These are phyloP conservation scores for Fragum fragum DNA, from an alignment of 2,888 invertebrate genomes.

Conservation along the genomic window DNA sequence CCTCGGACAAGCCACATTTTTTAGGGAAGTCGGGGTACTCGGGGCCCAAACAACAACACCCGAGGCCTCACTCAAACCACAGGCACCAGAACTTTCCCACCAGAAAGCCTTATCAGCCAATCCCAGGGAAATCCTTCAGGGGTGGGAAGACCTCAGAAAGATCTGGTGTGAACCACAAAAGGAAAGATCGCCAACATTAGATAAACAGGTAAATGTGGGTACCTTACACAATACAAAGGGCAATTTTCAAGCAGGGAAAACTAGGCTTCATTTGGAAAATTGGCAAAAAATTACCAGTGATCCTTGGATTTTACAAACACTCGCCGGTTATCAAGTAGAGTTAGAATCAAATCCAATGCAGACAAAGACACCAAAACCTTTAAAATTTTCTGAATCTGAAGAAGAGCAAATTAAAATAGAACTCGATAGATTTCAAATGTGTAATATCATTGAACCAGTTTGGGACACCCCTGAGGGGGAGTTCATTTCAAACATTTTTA, in stretches of 20 bases:
- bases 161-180: not conserved
- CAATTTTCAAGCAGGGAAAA: not conserved
- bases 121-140: not conserved
- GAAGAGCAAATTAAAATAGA: not conserved
- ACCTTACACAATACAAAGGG: not conserved
- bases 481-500: constrained; percentile 47
- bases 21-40: not conserved
- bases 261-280: not conserved
- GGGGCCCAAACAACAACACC: constrained; percentile 2
- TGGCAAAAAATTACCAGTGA: not conserved
- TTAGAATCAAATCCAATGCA: not conserved
- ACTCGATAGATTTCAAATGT: not conserved
- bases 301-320: not conserved
- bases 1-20: not conserved
- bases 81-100: not conserved
- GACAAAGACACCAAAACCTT: not conserved
- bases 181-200: not conserved
- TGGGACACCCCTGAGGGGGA: not conserved
- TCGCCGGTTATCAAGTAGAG: not conserved
- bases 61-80: not conserved
- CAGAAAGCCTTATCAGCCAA: not conserved
- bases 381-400: not conserved
- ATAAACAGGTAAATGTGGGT: not conserved
- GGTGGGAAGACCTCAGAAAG: not conserved
- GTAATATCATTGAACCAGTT: constrained; percentile 35